Evolutionary conservation across 2,797 vertebrate genomes (phyloP).

Genomic region (Salmo trutta): DNA sequence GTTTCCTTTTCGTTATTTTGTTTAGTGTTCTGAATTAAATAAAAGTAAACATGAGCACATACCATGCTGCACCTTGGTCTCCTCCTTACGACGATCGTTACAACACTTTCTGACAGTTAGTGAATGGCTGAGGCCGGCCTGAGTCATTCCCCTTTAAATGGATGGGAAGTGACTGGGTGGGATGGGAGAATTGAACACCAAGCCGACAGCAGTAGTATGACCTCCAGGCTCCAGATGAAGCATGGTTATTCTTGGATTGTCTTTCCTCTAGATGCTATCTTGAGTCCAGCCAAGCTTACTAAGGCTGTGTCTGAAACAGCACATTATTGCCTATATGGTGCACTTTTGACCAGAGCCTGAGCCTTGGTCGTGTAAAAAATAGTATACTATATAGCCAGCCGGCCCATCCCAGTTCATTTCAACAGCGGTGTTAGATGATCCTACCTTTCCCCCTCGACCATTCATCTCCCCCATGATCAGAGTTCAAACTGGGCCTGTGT

Average conservation of each 20-base stretch:
- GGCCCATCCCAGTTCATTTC: background rate
- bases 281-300: background rate
- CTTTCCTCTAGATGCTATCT: background rate
- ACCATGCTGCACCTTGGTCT: too few relatives aligned
- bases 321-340: too few relatives aligned
- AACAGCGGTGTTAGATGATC: background rate
- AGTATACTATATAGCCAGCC: background rate
- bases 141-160: constrained; percentile 1
- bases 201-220: background rate
- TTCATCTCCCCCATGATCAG: background rate
- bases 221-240: background rate
- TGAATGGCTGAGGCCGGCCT: background rate
- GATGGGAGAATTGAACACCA: background rate
- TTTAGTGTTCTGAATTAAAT: too few relatives aligned
- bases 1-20: too few relatives aligned
- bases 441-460: background rate
- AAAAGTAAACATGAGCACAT: too few relatives aligned
- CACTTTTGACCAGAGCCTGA: background rate
- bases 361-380: background rate
- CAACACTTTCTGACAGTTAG: background rate
- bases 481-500: background rate
- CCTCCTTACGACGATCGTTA: too few relatives aligned
- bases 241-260: background rate
- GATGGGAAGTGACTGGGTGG: background rate
- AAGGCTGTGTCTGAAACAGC: background rate